phyloP scores from a whole-genome alignment of 2,888 invertebrate species.

The Hypercompe scribonia region DNA sequence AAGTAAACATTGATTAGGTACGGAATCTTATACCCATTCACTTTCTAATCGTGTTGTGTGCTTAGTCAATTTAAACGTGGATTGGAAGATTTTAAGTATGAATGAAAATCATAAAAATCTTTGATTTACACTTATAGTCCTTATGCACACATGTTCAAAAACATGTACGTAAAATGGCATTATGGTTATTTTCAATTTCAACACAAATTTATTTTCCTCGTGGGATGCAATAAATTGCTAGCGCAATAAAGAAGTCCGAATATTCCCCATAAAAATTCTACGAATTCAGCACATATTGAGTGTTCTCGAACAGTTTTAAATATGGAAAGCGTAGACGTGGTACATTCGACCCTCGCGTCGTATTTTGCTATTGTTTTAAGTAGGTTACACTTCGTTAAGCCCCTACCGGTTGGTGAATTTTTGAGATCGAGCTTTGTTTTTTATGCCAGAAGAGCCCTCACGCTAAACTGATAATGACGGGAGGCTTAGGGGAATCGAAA shows the following conservation, averaged over 20 bases:
- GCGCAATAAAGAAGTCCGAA: conserved; percentile 77
- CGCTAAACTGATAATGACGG: conserved; percentile 84
- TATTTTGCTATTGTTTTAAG: conserved; percentile 86
- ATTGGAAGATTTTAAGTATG: too few relatives aligned
- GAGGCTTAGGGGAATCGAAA: conserved; percentile 61
- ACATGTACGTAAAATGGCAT: conserved; percentile 31
- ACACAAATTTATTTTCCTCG: conserved; percentile 70
- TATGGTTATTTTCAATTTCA: conserved; percentile 68
- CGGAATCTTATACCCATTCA: conserved; percentile 27
- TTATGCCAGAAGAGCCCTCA: conserved; percentile 74
- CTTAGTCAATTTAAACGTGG: background rate
- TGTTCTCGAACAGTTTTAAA: conserved; percentile 76
- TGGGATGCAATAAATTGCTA: conserved; percentile 76
- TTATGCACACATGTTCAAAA: conserved; percentile 15
- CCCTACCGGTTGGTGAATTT: conserved; percentile 78
- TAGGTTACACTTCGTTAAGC: conserved; percentile 84
- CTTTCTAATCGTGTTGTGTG: background rate
- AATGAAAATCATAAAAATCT: background rate
- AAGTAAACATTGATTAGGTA: conserved; percentile 69
- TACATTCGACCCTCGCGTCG: conserved; percentile 78
- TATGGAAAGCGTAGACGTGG: conserved; percentile 72
- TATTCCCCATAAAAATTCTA: conserved; percentile 77
- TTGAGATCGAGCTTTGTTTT: conserved; percentile 70
- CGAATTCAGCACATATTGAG: conserved; percentile 84
- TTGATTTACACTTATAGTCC: background rate